Evolutionary conservation across 2,797 vertebrate species (phyloP).

Genomic region (Microctenopoma steveboyesi): DNA sequence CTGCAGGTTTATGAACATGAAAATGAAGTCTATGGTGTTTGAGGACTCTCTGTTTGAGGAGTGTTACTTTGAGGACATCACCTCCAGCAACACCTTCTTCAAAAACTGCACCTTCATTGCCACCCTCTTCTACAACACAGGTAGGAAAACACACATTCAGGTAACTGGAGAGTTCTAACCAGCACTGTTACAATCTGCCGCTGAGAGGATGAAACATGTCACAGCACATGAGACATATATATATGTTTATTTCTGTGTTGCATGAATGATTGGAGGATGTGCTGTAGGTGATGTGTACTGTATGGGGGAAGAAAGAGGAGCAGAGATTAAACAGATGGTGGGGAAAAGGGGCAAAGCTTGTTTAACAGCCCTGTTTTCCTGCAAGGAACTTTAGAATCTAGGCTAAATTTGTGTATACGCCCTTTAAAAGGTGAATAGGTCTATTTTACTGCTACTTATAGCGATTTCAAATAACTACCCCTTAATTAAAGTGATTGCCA

Average conservation of each 20-base stretch:
- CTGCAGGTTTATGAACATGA: constrained; percentile 92
- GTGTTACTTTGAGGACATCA: constrained; percentile 97
- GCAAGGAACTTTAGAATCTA: too few species aligned
- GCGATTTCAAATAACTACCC: background rate
- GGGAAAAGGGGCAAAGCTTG: background rate
- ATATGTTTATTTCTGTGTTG: too few species aligned
- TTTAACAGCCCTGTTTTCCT: background rate
- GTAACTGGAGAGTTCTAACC: too few species aligned
- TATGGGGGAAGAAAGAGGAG: background rate
- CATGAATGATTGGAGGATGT: background rate
- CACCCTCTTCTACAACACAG: constrained; percentile 97
- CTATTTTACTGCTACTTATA: constrained; percentile 4
- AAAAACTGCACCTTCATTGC: constrained; percentile 97
- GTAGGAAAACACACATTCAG: constrained; percentile 67
- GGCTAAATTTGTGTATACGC: too few species aligned
- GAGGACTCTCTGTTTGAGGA: constrained; percentile 96
- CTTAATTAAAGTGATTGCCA: background rate
- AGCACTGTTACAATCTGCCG: too few species aligned
- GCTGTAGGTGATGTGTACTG: background rate
- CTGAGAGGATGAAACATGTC: background rate
- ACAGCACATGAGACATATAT: background rate
- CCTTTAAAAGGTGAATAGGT: too few species aligned
- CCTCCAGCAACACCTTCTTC: constrained; percentile 97
- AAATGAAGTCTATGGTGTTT: constrained; percentile 94
- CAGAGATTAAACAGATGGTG: background rate